Percentiles rank a stretch among this genome's conserved stretches.
phyloP scores from a whole-genome alignment of 2,888 invertebrate species.

The Mechanitis mazaeus region DNA sequence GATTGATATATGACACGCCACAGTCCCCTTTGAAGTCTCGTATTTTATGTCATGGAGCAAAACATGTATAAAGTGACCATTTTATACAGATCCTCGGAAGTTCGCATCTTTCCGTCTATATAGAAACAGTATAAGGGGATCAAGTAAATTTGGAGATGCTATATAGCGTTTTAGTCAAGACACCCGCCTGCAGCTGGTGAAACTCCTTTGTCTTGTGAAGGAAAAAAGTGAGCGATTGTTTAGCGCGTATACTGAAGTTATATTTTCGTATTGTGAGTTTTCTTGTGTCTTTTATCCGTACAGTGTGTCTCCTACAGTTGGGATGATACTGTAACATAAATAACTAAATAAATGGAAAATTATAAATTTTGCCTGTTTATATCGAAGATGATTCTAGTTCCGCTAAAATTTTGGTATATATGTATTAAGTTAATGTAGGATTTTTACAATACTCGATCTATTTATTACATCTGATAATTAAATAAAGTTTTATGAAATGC shows the following conservation, averaged over 20 bases:
- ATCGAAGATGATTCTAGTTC: no score
- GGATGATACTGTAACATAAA: no score
- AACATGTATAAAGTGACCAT: conserved; percentile 56
- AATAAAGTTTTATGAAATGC: no score
- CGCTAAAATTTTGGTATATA: no score
- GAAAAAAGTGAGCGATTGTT: conserved; percentile 65
- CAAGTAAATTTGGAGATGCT: conserved; percentile 41
- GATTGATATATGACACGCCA: conserved; percentile 52
- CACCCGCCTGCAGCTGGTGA: conserved; percentile 51
- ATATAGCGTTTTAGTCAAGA: conserved; percentile 50
- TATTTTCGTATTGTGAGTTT: conserved; percentile 28
- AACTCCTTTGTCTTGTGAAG: conserved; percentile 54
- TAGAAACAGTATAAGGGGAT: conserved; percentile 30
- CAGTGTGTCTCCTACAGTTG: no score
- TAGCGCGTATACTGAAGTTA: conserved; percentile 48
- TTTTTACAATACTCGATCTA: no score
- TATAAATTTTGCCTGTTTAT: no score
- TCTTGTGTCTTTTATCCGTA: conserved; percentile 18
- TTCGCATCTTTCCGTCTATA: conserved; percentile 12
- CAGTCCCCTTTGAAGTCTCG: conserved; percentile 46
- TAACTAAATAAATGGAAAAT: no score
- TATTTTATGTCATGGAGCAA: conserved; percentile 54
- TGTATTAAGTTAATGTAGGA: no score
- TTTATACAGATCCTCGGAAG: conserved; percentile 35
- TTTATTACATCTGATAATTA: no score